These are phyloP conservation scores for Pithys albifrons DNA, from an alignment of 2,113 vertebrate species.

Conservation along the genomic window DNA sequence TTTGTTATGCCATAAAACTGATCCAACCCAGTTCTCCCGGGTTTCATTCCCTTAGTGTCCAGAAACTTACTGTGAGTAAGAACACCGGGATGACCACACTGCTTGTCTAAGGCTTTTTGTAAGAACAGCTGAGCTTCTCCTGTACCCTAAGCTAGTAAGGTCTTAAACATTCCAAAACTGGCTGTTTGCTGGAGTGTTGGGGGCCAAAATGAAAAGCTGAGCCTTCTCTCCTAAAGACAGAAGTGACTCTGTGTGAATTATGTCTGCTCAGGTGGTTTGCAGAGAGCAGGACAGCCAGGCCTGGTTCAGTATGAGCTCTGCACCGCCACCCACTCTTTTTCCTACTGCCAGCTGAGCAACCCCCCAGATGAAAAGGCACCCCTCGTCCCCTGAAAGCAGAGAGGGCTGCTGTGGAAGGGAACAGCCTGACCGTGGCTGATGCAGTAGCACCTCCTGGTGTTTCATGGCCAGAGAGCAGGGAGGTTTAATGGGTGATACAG, in stretches of 20 bases:
- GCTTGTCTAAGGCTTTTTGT: neutral
- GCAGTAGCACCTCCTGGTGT: conserved; percentile 27
- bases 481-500: neutral
- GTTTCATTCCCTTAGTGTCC: neutral
- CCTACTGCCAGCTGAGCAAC: neutral
- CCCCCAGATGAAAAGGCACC: neutral
- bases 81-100: neutral
- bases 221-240: neutral
- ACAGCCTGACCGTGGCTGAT: rapidly evolving
- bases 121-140: neutral
- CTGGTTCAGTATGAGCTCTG: neutral
- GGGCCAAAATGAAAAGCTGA: neutral
- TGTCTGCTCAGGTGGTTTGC: neutral
- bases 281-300: neutral
- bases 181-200: neutral
- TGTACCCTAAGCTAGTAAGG: neutral
- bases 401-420: neutral
- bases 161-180: neutral
- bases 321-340: neutral
- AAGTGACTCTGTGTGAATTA: neutral
- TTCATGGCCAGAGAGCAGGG: neutral
- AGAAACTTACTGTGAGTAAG: neutral
- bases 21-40: neutral
- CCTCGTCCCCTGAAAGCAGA: neutral
- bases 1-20: neutral